Evolutionary conservation across 2,113 vertebrate genomes (phyloP), one percentile per base, ranked within the genome.

Genomic region (Tetrao urogallus): DNA sequence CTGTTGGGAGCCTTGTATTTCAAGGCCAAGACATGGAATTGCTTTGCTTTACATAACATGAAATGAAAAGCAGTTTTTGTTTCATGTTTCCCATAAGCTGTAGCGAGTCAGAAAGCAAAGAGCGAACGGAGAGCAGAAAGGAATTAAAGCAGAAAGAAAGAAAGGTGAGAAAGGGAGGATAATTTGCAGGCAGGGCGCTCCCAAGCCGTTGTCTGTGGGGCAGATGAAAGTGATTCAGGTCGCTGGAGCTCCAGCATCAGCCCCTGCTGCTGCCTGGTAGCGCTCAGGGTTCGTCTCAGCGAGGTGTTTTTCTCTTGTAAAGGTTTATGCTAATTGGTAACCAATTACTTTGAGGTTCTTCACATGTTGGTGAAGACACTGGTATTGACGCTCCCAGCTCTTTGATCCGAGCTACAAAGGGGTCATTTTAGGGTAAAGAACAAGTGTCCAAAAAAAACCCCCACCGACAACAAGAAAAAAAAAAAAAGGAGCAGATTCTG

Each of bases 401-500:
- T 96, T 96, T 96, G 96, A 96, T 96, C 92, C 32, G 1, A 93
- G 92, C 96, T 95, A 94, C 95, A 94, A 92, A 95, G 95, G 95
- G 95, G 95, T 94, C 91, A 30, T 89, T 67, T 82, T 88, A 94
- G 96, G 96, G 92, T 71, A 93, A 92, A 93, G 91, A 96, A 88
- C 89, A 89, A 95, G 94, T 93, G 95, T 85, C 95, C 91, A 86
- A 95, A 92, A 92, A 88, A 86, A 47, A 57, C 20, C 48, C 61
- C 61, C 38, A 27, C 61, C 36, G 28, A 78, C n/a, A 34, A 19
- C 57, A 28, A 7, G 3, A 38, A n/a, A n/a, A n/a, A 40, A 13
- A 67, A 10, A 71, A 52, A 28, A 43, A 82, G 67, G 43, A 94
- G 58, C 40, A 21, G 16, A 65, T 82, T 85, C 89, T 66, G 90